Evolutionary conservation across 2,113 vertebrate species (phyloP).

Genomic region (Trichechus manatus): DNA sequence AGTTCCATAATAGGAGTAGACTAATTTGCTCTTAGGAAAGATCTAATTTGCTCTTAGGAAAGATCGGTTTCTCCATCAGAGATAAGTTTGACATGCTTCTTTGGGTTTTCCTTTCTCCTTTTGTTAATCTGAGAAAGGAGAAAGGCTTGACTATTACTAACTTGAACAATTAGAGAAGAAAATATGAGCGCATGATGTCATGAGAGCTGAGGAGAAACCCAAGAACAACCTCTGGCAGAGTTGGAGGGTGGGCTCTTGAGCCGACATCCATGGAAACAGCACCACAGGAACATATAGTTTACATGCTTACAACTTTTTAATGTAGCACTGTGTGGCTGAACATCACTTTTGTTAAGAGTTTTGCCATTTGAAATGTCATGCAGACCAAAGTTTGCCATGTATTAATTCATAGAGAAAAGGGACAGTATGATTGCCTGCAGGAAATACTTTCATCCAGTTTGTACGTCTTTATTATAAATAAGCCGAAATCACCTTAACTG

Average conservation of each 20-base stretch:
- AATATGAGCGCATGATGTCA: not conserved
- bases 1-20: not conserved
- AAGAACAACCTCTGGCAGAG: not conserved
- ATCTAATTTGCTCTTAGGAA: not conserved
- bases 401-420: constrained; percentile 58
- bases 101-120: not conserved
- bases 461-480: constrained; percentile 59
- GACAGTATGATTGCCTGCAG: not conserved
- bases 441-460: not conserved
- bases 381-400: constrained; percentile 44
- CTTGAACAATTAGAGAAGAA: not conserved
- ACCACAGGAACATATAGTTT: fast-evolving
- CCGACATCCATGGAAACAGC: not conserved
- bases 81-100: not conserved
- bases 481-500: not conserved
- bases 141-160: not conserved
- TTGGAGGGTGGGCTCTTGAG: fast-evolving
- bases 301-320: constrained; percentile 35
- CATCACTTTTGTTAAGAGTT: constrained; percentile 11
- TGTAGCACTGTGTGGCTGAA: not conserved
- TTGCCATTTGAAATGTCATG: constrained; percentile 39
- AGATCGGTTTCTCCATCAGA: not conserved
- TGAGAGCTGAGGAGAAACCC: not conserved
- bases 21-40: not conserved
- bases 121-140: constrained; percentile 14